Conservation (phyloP, 2,797 vertebrate species). For the Cuniculus paca region DNA sequence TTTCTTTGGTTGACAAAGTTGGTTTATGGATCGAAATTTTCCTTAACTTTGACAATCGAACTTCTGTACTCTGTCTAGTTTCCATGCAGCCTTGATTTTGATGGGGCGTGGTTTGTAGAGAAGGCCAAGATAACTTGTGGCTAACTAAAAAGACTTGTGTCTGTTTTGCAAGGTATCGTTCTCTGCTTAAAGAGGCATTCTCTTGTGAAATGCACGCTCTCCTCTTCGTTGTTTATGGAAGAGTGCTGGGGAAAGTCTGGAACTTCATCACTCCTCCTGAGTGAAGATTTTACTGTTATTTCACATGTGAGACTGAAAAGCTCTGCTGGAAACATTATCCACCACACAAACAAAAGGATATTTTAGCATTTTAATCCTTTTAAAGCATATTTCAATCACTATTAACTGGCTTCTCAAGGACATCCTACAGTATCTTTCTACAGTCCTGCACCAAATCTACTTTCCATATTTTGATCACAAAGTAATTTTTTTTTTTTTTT, state of each 20-base stretch:
- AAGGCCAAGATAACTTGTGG: neutral
- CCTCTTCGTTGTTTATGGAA: constrained; percentile 57
- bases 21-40: constrained; percentile 36
- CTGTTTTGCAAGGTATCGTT: constrained; percentile 62
- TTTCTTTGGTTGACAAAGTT: constrained; percentile 53
- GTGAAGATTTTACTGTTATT: constrained; percentile 23
- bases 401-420: constrained; percentile 62
- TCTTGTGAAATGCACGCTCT: constrained; percentile 47
- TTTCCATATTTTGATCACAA: constrained; percentile 59
- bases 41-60: constrained; percentile 42
- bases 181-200: constrained; percentile 64
- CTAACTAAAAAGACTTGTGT: constrained; percentile 13
- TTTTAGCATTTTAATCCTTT: constrained; percentile 67
- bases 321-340: constrained; percentile 43
- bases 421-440: constrained; percentile 14
- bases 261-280: constrained; percentile 27
- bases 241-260: constrained; percentile 46
- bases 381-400: constrained; percentile 82
- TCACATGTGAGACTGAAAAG: constrained; percentile 21
- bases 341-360: constrained; percentile 61
- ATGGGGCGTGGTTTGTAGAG: constrained; percentile 16
- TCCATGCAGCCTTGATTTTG: constrained; percentile 26
- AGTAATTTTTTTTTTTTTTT: constrained; percentile 46
- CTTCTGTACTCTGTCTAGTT: constrained; percentile 34
- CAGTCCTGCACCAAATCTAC: neutral